Evolutionary conservation across 2,797 vertebrate species (phyloP).

Genomic region (Sebastiscus tertius): DNA sequence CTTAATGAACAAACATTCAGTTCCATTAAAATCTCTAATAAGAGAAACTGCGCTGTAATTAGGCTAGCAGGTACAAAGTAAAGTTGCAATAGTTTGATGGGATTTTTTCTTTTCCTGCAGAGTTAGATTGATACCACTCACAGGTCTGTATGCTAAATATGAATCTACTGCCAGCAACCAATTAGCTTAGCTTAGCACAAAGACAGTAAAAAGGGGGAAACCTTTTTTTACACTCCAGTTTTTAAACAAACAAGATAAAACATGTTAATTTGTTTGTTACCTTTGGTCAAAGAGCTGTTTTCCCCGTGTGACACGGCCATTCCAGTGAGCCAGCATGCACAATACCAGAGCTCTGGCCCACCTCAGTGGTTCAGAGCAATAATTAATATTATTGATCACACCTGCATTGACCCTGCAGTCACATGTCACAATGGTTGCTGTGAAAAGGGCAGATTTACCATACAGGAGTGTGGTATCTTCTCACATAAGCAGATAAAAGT

Average conservation of each 20-base stretch:
- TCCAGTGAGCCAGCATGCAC: too few relatives aligned
- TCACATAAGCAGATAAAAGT: background rate
- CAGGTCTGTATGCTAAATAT: background rate
- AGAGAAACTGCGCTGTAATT: background rate
- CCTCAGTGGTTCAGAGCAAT: too few relatives aligned
- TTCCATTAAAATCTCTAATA: background rate
- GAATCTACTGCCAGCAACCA: background rate
- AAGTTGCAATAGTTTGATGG: background rate
- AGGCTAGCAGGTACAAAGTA: background rate
- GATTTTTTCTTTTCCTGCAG: background rate
- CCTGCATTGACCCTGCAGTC: too few relatives aligned
- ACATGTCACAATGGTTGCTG: background rate
- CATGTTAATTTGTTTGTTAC: background rate
- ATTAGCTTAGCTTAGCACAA: background rate
- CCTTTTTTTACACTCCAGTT: too few relatives aligned
- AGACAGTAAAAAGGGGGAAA: background rate
- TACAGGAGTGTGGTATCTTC: background rate
- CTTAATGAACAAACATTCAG: background rate
- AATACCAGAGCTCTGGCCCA: too few relatives aligned
- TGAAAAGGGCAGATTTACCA: background rate
- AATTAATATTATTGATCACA: rapidly evolving
- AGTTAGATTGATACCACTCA: background rate
- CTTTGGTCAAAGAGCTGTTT: background rate
- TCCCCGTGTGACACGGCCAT: background rate
- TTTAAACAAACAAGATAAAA: background rate